A percentile compares a stretch with the other conserved stretches of the same genome.
phyloP scores from a whole-genome alignment of 2,797 vertebrate species.

The Helarctos malayanus region DNA sequence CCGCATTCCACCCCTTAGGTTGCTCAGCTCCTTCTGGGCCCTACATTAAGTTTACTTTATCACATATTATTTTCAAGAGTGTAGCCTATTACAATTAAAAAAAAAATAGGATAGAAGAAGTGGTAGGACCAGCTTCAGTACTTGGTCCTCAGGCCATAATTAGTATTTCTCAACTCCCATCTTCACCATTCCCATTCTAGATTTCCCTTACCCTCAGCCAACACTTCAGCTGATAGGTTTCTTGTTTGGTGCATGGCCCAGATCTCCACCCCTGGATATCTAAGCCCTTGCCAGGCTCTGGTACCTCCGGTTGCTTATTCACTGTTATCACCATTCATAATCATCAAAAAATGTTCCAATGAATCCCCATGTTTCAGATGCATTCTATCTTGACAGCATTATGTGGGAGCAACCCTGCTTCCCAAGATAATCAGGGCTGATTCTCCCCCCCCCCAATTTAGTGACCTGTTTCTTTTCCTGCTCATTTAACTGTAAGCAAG shows the following conservation, averaged over 20 bases:
- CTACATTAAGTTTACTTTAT: not conserved
- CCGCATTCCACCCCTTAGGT: not conserved
- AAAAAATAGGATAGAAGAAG: not conserved
- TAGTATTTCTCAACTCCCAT: not conserved
- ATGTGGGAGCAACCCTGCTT: not conserved
- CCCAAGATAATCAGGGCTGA: not conserved
- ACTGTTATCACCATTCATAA: not conserved
- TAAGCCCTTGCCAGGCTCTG: not conserved
- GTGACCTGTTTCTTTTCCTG: not conserved
- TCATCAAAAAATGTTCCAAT: not conserved
- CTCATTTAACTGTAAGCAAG: not conserved
- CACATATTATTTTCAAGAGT: not conserved
- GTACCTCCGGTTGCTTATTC: not conserved
- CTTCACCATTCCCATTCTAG: not conserved
- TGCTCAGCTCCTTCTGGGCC: not conserved
- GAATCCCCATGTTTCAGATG: not conserved
- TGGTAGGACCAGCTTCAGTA: not conserved
- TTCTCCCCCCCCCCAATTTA: too few species aligned
- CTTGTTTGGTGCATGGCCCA: not conserved
- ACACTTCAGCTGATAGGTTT: too few species aligned
- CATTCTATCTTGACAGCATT: not conserved
- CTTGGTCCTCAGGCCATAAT: not conserved
- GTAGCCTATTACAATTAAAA: not conserved
- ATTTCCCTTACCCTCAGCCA: not conserved
- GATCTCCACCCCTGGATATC: not conserved